Base-by-base conservation (phyloP, 2,888 invertebrate species). In the Melitaea athalia region DNA sequence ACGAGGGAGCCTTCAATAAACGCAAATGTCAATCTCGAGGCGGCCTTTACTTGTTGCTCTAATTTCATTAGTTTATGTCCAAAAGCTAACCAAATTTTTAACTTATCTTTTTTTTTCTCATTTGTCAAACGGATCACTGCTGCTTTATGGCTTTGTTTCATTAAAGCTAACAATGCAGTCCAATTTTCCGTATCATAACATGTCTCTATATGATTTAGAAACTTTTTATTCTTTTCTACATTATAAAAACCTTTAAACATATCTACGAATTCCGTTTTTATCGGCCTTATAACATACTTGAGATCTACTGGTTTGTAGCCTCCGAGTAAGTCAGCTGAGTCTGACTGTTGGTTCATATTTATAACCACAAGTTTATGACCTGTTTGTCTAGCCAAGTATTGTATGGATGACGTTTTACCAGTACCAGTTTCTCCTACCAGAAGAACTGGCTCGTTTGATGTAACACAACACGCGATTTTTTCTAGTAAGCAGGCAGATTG, bases 331-430 rank as follows among this genome's bases (percentile, higher is more conserved):
- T 99, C 99, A 0, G 98, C 96, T 10, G 97, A 97, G 88, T 99
- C 99, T 59, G 98, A 99, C 83, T 99, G 99, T 82, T 99, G 99
- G 83, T 99, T 99, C 97, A 99, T 97, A 84, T 99, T 99, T 33
- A 99, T 97, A 0, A 99, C 99, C 43, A 97, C 94, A 43, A 99
- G 92, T 81, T 96, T 97, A 76, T 97, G 96, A 0, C 97, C 96
- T 0, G 97, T 95, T 74, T 96, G 95, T 71, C 95, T 94, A 0
- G 99, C 97, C 65, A 99, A 91, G 86, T 97, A 98, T 84, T 99
- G 99, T 0, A 99, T 95, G 0, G 97, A 95, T 0, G 98, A 97
- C 0, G 99, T 99, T 93, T 99, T 99, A 0, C 99, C 99, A 0
- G 98, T 99, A 59, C 99, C 99, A 0, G 99, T 99, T 91, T 99